Base-by-base conservation (phyloP, 2,113 vertebrate genomes). In the Siniperca chuatsi region DNA sequence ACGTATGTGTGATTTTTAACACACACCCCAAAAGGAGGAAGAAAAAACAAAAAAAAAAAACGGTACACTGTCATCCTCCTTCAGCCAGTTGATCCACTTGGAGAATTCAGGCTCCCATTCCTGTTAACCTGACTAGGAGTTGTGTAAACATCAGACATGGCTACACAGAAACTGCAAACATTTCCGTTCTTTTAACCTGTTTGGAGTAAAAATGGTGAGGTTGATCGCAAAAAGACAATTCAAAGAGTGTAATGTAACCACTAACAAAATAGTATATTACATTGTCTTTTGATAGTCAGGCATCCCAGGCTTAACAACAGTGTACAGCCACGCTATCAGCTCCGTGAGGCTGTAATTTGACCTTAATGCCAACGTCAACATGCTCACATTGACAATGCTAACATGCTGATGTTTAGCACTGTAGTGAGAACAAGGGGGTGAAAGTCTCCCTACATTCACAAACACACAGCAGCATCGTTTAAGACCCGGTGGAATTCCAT, bases 1-100 rank as follows among this genome's bases (percentile, higher is more conserved):
- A 91, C 79, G 78, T 78, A 94, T 65, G 93, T 94, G 95, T 89
- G 94, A 95, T 87, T 89, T 92, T 86, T 79, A 87, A 91, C 91
- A 92, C 85, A 85, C 78, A 75, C 84, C 86, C 85, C 68, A 42
- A 90, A 79, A 84, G 35, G 75, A 46, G 55, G 40, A 61, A 57
- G 29, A 46, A 66, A 50, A 20, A 60, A 48, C 68, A 75, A 42
- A 40, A 66, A 50, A 20, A 60, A 48, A 71, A 75, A 42, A 79
- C 10, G 4, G 44, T 60, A 25, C 50, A 76, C 82, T 77, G 87
- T 83, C 83, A 80, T 81, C 84, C 64, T 78, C 70, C 76, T 84
- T 77, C 60, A 80, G 75, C 75, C 73, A 69, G 79, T 84, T 82
- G 82, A 89, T 37, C 64, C 78, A 70, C 55, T 54, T 29, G 42